Evolutionary conservation across 1,140 invertebrate species (phyloP), one percentile per base, ranked within the genome.

Genomic region (Colletes latitarsis): DNA sequence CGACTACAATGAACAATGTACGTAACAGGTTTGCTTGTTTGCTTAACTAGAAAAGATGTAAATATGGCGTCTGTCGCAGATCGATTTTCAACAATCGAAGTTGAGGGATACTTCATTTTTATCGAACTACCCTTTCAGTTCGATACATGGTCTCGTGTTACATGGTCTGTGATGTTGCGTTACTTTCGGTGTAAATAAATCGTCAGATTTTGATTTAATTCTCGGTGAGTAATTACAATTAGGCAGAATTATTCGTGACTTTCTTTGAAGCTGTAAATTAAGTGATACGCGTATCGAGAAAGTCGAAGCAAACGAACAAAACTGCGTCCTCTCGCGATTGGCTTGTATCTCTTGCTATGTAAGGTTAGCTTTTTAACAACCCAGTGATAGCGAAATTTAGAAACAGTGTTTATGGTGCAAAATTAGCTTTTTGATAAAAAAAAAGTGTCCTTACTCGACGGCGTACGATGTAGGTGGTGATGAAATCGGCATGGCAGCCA

Each of bases 401-500:
- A 85, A 73, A 66, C 79, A 83, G 68, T 83, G 79, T 84, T 83
- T 88, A 88, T 88, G 79, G 82, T 78, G 85, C 84, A 43, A 85
- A 87, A 81, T 84, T 86, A 87, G 87, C 85, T 72, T 87, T 91
- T 88, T 90, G 88, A 90, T 90, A 68, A 89, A 88, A 87, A 87
- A 85, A 88, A 67, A 49, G 46, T 89, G 82, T 89, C 85, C 87
- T 90, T 92, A 90, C 87, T 90, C 86, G 89, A 92, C 91, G 90
- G 88, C 88, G 90, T 89, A 88, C 88, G 87, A 90, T 88, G 89
- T 92, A 94, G 94, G 94, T 94, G 95, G 95, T 93, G 95, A 96
- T 93, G 95, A 96, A 93, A 95, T 95, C 93, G 93, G 95, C 92
- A 94, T 95, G 90, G 95, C 95, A 89, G 94, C 95, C 87, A 94